Conservation (phyloP, 1,140 invertebrate genomes). For the Orchestia grillus region DNA sequence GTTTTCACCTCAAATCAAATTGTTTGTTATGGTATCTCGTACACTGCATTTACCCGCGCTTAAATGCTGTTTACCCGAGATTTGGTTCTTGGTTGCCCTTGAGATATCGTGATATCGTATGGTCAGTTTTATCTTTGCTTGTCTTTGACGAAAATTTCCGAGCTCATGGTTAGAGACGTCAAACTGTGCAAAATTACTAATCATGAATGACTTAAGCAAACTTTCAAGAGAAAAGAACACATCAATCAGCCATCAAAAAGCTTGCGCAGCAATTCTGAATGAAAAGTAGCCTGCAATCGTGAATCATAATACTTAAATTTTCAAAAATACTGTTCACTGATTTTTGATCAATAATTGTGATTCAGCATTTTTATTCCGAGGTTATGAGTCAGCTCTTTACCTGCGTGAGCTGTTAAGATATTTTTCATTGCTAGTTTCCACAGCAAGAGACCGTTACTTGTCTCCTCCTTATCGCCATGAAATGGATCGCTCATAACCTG, state of each 20-base stretch:
- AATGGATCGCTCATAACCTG: background rate
- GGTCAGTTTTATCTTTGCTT: background rate
- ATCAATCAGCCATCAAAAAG: background rate
- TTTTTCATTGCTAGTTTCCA: background rate
- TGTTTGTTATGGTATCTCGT: background rate
- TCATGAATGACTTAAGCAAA: background rate
- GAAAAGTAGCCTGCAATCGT: background rate
- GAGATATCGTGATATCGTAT: background rate
- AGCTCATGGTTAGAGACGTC: background rate
- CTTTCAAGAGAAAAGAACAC: background rate
- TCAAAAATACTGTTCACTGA: background rate
- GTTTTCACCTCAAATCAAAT: background rate
- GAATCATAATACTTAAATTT: background rate
- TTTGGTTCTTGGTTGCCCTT: background rate
- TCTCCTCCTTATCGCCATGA: too few relatives aligned
- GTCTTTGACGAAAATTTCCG: too few relatives aligned
- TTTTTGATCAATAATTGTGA: background rate
- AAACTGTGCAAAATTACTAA: too few relatives aligned
- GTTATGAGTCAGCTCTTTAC: background rate
- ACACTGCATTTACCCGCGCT: background rate
- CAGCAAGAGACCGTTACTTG: background rate
- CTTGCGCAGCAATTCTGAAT: background rate
- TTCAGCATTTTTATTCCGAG: background rate
- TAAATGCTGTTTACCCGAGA: background rate
- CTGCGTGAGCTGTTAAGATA: background rate